Base-by-base conservation (phyloP, 2,797 vertebrate species). In the Neostethus bicornis region DNA sequence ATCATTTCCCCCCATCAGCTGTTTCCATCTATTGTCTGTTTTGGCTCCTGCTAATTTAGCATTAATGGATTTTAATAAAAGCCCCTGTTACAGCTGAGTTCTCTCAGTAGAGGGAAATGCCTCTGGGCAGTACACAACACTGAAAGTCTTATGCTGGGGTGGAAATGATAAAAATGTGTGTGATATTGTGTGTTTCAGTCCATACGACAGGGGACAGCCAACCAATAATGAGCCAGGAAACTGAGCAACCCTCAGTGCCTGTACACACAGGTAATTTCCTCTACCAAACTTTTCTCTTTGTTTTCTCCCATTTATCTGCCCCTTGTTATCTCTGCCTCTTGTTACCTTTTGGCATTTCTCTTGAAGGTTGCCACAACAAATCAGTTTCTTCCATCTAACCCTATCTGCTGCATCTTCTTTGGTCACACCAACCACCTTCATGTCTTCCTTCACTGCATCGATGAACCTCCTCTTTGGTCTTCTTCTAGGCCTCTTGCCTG, bases 211-310 rank as follows among this genome's bases (percentile, higher is more conserved):
- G 90, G 58, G 87, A 91, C 61, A 85, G 48, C 59, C 89, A 91
- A 54, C 57, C 79, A 7, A 75, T 66, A 7, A 77, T 84, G 31
- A 88, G 41, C 55, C 89, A 91, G 56, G 87, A 90, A 60, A 89
- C 80, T 6, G 90, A 87, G 68, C 89, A 87, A 62, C 85, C 83
- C 26, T 89, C 85, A 3, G 80, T 87, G 45, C 82, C 87, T 58
- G 73, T 90, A 20, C 84, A 87, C 68, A 78, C 90, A 90, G 91
- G 92, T 93, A 89, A 78, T 28, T 35, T 43, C 37, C 39, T 49
- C 46, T 35, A 23, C 39, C 50, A 44, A 51, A 66, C 54, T 37
- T 66, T 62, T 60, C 14, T 10, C 9, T n/a, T 31, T 7, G 20
- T 16, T 44, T 58, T 51, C 17, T 55, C 26, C 23, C 5, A 16